Conservation (phyloP, 2,113 vertebrate species). For the Otis tarda region DNA sequence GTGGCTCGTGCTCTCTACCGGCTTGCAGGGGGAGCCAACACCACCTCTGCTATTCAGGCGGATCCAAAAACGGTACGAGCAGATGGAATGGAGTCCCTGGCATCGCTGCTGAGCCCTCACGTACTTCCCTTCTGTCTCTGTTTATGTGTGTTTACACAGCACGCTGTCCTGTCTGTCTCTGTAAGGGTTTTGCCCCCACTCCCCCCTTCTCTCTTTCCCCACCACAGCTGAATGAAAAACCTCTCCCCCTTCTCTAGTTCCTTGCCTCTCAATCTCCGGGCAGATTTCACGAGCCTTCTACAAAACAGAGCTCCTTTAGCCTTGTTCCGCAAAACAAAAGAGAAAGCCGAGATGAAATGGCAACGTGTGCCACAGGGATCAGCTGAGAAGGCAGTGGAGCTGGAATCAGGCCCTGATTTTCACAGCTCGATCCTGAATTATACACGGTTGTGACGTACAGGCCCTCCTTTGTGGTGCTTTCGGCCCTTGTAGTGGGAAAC, state of each 20-base stretch:
- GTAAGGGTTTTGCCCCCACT: not conserved
- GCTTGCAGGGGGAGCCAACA: constrained; percentile 81
- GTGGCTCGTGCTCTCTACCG: constrained; percentile 83
- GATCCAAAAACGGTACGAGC: constrained; percentile 81
- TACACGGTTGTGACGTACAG: rapidly evolving
- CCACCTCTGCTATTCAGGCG: constrained; percentile 69
- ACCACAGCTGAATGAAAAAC: not conserved
- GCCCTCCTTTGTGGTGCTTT: not conserved
- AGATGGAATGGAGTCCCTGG: not conserved
- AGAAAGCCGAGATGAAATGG: not conserved
- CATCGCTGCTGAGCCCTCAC: not conserved
- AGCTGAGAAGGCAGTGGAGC: not conserved
- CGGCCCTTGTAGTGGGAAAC: not conserved
- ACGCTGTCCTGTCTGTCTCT: not conserved
- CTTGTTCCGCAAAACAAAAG: not conserved
- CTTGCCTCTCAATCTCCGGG: not conserved
- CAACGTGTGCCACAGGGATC: not conserved
- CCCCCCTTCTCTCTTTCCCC: not conserved
- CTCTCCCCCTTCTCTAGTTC: not conserved
- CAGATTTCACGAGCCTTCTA: not conserved
- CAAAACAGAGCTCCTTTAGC: not conserved
- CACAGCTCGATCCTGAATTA: not conserved
- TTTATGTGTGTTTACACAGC: not conserved
- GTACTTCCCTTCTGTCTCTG: constrained; percentile 1
- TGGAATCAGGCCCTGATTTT: not conserved